phyloP scores from a whole-genome alignment of 2,113 vertebrate genomes.

The Laticauda laticaudata region DNA sequence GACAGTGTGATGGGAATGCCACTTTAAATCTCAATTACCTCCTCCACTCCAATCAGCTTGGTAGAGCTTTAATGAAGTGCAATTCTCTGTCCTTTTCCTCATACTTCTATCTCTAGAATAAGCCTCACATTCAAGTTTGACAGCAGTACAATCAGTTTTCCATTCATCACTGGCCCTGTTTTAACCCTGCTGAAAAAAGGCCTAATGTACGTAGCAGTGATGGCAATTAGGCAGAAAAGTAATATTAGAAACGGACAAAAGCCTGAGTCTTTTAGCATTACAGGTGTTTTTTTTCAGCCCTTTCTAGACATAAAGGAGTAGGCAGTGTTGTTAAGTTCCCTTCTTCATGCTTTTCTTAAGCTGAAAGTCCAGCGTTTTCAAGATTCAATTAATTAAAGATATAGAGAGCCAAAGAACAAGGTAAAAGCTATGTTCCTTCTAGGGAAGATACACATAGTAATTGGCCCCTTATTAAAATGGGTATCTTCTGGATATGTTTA shows the following conservation, averaged over 20 bases:
- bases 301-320: slow-evolving; percentile 82
- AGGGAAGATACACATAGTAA: slow-evolving; percentile 82
- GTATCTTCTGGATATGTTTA: slow-evolving; percentile 79
- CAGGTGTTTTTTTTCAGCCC: slow-evolving; percentile 79
- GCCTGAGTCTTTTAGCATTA: slow-evolving; percentile 91
- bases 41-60: slow-evolving; percentile 99
- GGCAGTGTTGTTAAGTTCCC: slow-evolving; percentile 82
- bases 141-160: slow-evolving; percentile 99
- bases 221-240: slow-evolving; percentile 97
- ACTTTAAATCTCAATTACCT: slow-evolving; percentile 99
- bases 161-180: slow-evolving; percentile 98
- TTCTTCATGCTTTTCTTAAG: slow-evolving; percentile 81
- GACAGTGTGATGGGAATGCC: slow-evolving; percentile 98
- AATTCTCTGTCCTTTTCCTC: slow-evolving; percentile 93
- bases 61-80: slow-evolving; percentile 99
- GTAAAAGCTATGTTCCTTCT: slow-evolving; percentile 80
- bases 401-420: slow-evolving; percentile 80
- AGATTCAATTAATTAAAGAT: slow-evolving; percentile 87
- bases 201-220: slow-evolving; percentile 90
- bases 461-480: slow-evolving; percentile 83
- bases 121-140: slow-evolving; percentile 98
- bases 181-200: slow-evolving; percentile 95
- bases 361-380: slow-evolving; percentile 82
- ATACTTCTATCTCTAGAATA: slow-evolving; percentile 94
- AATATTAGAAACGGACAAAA: slow-evolving; percentile 99